Evolutionary conservation across 1,140 invertebrate genomes (phyloP).

Genomic region (Triops cancriformis): DNA sequence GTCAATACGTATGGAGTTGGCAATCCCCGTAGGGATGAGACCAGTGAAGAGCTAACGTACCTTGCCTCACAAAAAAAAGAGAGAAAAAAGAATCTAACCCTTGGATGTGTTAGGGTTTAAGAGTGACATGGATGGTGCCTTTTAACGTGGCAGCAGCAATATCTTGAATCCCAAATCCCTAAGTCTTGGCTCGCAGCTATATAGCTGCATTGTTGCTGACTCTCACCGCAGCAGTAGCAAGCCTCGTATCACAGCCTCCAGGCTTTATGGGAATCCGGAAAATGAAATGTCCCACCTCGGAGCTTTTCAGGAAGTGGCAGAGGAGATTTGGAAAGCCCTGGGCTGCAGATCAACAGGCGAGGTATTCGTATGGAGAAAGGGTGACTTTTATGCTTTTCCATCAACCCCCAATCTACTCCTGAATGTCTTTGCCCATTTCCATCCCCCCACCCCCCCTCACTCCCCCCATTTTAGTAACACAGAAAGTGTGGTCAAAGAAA

Average conservation of each 20-base stretch:
- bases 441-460: not conserved
- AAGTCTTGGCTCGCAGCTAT: not conserved
- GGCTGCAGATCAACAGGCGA: not conserved
- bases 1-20: not conserved
- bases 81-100: not conserved
- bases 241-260: not conserved
- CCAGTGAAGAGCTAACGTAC: not conserved
- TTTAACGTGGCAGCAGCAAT: slow-evolving; percentile 5
- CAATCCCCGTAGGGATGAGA: not conserved
- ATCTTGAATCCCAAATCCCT: slow-evolving; percentile 1
- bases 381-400: slow-evolving; percentile 9
- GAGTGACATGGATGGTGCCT: not conserved
- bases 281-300: not conserved
- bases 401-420: slow-evolving; percentile 2
- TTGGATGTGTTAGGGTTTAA: slow-evolving; percentile 5
- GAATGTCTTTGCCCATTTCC: slow-evolving; percentile 1
- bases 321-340: not conserved
- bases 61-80: not conserved
- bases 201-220: not conserved
- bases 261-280: not conserved
- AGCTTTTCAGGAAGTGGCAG: slow-evolving; percentile 1
- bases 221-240: not conserved
- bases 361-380: not conserved
- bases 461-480: too few relatives aligned
- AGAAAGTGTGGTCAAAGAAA: too few relatives aligned